A percentile compares a stretch with the other conserved stretches of the same genome.
Conservation (phyloP, 2,113 vertebrate species). For the Austrofundulus limnaeus region DNA sequence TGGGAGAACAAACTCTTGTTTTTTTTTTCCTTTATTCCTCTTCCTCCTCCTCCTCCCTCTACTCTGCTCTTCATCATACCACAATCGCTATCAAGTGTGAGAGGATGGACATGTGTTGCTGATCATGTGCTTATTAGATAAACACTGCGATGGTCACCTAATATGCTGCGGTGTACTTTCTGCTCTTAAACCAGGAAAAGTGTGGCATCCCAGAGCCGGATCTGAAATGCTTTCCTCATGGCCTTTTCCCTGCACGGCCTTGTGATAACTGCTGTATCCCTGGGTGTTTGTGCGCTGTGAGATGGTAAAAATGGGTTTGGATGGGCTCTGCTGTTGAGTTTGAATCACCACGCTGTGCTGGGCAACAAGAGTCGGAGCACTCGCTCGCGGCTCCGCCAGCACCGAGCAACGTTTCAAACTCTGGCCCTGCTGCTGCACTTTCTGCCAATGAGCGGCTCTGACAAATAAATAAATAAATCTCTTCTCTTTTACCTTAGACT, state of each 20-base stretch:
- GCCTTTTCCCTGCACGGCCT: slow-evolving; percentile 5
- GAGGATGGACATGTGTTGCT: slow-evolving; percentile 74
- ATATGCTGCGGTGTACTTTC: slow-evolving; percentile 66
- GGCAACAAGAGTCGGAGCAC: slow-evolving; percentile 65
- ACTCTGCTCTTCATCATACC: slow-evolving; percentile 69
- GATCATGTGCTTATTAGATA: slow-evolving; percentile 72
- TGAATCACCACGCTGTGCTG: slow-evolving; percentile 62
- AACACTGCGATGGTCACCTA: slow-evolving; percentile 65
- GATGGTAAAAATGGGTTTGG: slow-evolving; percentile 58
- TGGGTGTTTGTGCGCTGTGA: slow-evolving; percentile 31
- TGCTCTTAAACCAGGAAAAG: slow-evolving; percentile 42
- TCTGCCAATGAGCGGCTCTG: slow-evolving; percentile 66
- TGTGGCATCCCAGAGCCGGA: slow-evolving; percentile 47
- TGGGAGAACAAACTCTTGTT: slow-evolving; percentile 74
- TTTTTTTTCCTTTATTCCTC: slow-evolving; percentile 37
- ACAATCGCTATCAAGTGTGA: slow-evolving; percentile 71
- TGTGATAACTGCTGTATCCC: slow-evolving; percentile 30
- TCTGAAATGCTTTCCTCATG: slow-evolving; percentile 58
- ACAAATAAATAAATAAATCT: slow-evolving; percentile 10
- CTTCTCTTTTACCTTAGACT: slow-evolving; percentile 49
- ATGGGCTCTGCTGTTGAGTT: slow-evolving; percentile 54
- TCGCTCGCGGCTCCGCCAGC: slow-evolving; percentile 71
- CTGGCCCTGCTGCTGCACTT: slow-evolving; percentile 67
- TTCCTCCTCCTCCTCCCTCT: slow-evolving; percentile 20
- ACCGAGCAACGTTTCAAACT: slow-evolving; percentile 67